A percentile compares a stretch with the other conserved stretches of the same genome.
phyloP scores from a whole-genome alignment of 2,113 vertebrate genomes.

The Tauraco erythrolophus region DNA sequence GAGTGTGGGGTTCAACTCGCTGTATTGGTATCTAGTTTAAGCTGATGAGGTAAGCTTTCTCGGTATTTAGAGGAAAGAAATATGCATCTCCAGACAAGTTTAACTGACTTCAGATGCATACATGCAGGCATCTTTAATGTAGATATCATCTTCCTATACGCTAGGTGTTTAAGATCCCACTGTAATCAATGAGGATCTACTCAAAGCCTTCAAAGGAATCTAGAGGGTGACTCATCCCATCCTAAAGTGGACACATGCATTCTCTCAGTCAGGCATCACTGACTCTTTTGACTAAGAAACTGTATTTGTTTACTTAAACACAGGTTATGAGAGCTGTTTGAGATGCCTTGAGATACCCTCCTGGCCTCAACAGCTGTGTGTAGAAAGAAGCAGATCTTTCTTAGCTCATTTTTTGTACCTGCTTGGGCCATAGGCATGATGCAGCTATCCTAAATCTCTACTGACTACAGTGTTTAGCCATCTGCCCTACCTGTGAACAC shows the following conservation, averaged over 20 bases:
- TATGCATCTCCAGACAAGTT: background rate
- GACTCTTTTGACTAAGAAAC: background rate
- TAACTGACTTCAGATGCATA: background rate
- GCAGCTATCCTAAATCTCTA: background rate
- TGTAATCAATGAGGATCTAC: fast-evolving
- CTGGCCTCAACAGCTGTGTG: background rate
- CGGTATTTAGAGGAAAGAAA: background rate
- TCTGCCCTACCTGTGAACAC: background rate
- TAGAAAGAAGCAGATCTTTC: background rate
- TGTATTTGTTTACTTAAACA: background rate
- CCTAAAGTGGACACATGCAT: fast-evolving
- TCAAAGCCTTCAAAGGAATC: background rate
- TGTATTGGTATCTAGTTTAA: background rate
- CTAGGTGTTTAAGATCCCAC: background rate
- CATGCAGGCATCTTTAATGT: background rate
- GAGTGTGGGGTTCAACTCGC: background rate
- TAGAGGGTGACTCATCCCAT: background rate
- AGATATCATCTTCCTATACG: background rate
- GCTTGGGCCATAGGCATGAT: background rate
- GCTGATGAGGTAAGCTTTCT: background rate
- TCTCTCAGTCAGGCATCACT: background rate
- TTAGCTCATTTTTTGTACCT: background rate
- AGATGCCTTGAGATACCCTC: background rate
- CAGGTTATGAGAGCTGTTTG: background rate
- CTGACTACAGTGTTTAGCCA: background rate